Percentiles rank a stretch among this genome's conserved stretches.
Conservation (phyloP, 2,797 vertebrate species). For the Lepilemur septentrionalis region DNA sequence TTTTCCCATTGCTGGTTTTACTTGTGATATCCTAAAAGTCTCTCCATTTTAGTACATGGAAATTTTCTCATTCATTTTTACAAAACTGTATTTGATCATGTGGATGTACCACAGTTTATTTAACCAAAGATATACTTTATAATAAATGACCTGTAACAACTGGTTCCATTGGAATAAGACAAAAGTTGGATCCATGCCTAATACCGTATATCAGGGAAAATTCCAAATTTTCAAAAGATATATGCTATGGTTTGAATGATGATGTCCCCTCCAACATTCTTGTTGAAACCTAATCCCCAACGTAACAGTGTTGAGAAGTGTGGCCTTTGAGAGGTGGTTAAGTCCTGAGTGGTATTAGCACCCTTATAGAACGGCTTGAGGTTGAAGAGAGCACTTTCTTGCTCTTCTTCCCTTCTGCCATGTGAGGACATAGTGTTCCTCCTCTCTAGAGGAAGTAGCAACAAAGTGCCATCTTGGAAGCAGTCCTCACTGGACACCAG, state of each 20-base stretch:
- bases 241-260: not conserved
- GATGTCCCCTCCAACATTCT: not conserved
- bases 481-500: too few species aligned
- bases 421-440: not conserved
- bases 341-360: not conserved
- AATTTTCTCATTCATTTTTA: constrained; percentile 47
- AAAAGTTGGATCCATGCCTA: not conserved
- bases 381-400: not conserved
- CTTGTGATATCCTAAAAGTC: not conserved
- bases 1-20: constrained; percentile 14
- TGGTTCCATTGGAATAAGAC: constrained; percentile 27
- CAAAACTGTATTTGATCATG: not conserved
- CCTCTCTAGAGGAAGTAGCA: not conserved
- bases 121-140: not conserved
- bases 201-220: constrained; percentile 15
- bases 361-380: not conserved
- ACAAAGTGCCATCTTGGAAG: not conserved
- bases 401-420: not conserved
- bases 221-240: not conserved
- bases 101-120: not conserved
- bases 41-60: not conserved
- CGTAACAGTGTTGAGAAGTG: not conserved
- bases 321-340: not conserved
- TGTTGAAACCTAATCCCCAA: not conserved
- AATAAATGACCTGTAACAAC: constrained; percentile 4